Percentiles rank a stretch among this genome's conserved stretches.
phyloP scores from a whole-genome alignment of 2,888 invertebrate genomes.

The Cheilosia variabilis region DNA sequence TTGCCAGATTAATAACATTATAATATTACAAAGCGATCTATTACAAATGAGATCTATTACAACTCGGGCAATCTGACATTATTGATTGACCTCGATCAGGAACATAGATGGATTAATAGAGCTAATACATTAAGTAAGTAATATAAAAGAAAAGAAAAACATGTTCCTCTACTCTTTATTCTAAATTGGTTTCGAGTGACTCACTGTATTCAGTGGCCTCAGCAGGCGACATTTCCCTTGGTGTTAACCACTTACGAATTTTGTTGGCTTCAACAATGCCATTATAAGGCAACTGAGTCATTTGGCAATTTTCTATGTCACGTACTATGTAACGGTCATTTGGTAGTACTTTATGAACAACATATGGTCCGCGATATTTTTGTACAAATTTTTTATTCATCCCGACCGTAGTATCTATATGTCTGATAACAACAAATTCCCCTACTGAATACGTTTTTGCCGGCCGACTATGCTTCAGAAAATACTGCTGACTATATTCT shows the following conservation, averaged over 20 bases:
- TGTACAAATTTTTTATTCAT: slow-evolving; percentile 58
- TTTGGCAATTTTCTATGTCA: not conserved
- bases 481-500: slow-evolving; percentile 39
- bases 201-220: not conserved
- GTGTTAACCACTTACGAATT: not conserved
- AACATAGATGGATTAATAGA: no score
- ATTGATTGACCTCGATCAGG: no score
- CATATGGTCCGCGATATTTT: not conserved
- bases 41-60: no score
- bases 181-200: no score
- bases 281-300: not conserved
- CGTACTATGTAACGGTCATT: not conserved
- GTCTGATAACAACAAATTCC: slow-evolving; percentile 20
- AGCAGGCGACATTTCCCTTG: slow-evolving; percentile 4
- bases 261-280: no score
- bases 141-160: no score
- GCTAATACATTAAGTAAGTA: no score
- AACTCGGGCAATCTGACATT: no score
- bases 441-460: not conserved
- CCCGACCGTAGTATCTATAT: slow-evolving; percentile 75
- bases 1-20: no score
- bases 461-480: slow-evolving; percentile 2
- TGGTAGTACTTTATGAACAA: not conserved
- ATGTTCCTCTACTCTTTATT: no score
- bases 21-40: no score